Evolutionary conservation across 2,888 invertebrate genomes (phyloP).

Genomic region (Mesopsocus fuscifrons): DNA sequence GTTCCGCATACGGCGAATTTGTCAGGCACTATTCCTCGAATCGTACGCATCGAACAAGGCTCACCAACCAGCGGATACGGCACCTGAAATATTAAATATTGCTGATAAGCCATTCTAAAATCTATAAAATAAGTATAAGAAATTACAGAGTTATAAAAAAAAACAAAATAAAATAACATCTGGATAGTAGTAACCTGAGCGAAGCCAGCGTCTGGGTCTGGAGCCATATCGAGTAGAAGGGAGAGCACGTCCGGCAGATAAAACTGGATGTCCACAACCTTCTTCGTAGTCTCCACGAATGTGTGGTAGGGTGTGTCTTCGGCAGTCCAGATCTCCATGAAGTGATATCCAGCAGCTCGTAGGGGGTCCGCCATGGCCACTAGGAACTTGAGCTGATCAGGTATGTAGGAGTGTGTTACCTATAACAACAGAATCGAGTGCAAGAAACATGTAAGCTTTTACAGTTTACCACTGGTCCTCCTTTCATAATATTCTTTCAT

Average conservation of each 20-base stretch:
- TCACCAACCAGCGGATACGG: neutral
- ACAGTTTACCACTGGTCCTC: too few species aligned
- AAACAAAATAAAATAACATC: too few species aligned
- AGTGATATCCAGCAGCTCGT: conserved; percentile 29
- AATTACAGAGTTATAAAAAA: too few species aligned
- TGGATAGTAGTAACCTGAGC: conserved; percentile 31
- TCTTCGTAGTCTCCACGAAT: conserved; percentile 23
- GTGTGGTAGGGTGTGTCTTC: conserved; percentile 27
- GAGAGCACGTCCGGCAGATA: conserved; percentile 54
- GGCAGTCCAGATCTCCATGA: conserved; percentile 30
- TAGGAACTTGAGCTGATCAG: conserved; percentile 31
- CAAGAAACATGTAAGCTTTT: too few species aligned
- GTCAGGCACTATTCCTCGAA: conserved; percentile 46
- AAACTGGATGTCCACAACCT: conserved; percentile 51
- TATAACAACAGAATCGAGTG: too few species aligned
- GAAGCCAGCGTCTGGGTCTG: conserved; percentile 28
- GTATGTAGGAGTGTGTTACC: conserved; percentile 32
- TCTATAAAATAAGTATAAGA: too few species aligned
- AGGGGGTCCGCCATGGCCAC: conserved; percentile 28
- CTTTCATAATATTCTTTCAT: too few species aligned
- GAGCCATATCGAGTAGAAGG: conserved; percentile 39
- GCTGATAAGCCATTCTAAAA: too few species aligned
- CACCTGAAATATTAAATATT: too few species aligned
- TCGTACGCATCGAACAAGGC: conserved; percentile 27
- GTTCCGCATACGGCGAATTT: conserved; percentile 70